Conservation (phyloP, 2,888 invertebrate genomes). For the Diarsia mendica region DNA sequence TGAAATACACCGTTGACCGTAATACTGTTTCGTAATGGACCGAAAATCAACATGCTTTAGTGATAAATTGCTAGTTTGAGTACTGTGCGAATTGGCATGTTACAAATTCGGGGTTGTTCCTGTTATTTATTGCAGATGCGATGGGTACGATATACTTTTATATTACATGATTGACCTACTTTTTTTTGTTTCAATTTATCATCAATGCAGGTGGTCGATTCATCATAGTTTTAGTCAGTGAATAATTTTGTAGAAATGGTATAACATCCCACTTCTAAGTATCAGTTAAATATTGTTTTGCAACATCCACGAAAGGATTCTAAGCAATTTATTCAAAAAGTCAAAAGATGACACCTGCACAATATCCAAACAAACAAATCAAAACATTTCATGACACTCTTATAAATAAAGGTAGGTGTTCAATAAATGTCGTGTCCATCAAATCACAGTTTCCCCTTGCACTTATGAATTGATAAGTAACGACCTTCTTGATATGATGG, state of each 20-base stretch:
- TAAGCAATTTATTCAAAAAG: not conserved
- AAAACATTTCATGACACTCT: not conserved
- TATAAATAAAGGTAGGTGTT: slow-evolving; percentile 8
- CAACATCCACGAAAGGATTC: too few species aligned
- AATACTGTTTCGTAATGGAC: slow-evolving; percentile 52
- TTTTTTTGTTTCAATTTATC: slow-evolving; percentile 19
- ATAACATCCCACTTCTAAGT: too few species aligned
- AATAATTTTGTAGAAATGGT: too few species aligned
- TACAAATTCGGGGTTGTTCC: slow-evolving; percentile 21
- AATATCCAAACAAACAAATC: not conserved
- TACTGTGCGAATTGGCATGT: slow-evolving; percentile 39
- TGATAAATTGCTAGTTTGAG: slow-evolving; percentile 40
- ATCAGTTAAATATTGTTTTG: too few species aligned
- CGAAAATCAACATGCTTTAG: slow-evolving; percentile 47
- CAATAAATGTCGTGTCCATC: slow-evolving; percentile 34
- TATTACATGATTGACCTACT: slow-evolving; percentile 42
- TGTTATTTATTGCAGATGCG: slow-evolving; percentile 33
- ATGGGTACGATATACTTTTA: slow-evolving; percentile 22
- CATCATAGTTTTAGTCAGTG: slow-evolving; percentile 6
- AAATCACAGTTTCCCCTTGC: slow-evolving; percentile 62
- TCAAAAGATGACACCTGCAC: not conserved
- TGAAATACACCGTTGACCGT: slow-evolving; percentile 52
- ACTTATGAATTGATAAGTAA: slow-evolving; percentile 69
- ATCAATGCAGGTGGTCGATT: slow-evolving; percentile 44
- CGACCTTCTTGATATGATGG: slow-evolving; percentile 74